Evolutionary conservation across 2,113 vertebrate species (phyloP), one percentile per base, ranked within the genome.

Genomic region (Craseonycteris thonglongyai): DNA sequence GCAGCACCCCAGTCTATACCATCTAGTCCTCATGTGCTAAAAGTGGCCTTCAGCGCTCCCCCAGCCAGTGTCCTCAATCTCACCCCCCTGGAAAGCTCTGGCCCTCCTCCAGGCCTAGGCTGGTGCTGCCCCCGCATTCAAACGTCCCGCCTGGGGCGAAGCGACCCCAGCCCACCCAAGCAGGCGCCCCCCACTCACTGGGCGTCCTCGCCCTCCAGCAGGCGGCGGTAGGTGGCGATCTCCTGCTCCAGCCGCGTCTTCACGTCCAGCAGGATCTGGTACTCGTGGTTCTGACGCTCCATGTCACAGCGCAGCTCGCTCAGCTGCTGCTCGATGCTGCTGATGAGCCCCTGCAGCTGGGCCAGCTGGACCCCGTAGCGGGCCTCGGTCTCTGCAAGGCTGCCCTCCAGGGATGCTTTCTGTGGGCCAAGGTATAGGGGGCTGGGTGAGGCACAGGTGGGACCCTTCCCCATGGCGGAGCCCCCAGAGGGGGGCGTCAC

Each of bases 391-490:
- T 99, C 99, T 0, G 95, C 98, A 76, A 99, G 80, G 54, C 98
- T 98, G 54, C 93, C 97, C 96, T 99, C 99, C 97, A 99, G 82
- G 0, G 98, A 97, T 0, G 96, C 95, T 99, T 99, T 99, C 99
- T 99, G 97, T 3, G 35, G 6, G 0, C n/a, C 1, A 7, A 59
- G 59, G 33, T 24, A 0, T 0, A 2, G 45, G 2, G 66, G 40
- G 63, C 54, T 3, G 4, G 6, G 11, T 51, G 45, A 95, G 51
- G 58, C 30, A 0, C 1, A 58, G 24, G 49, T 24, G 19, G 47
- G 93, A 98, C 98, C 13, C 90, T 54, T 56, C 4, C 96, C 98
- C 69, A 96, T 65, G 0, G 9, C 3, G 2, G 97, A 88, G 42
- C 59, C 30, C 14, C 58, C 45, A 58, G 47, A 56, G 49, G 61